Conservation (phyloP, 2,113 vertebrate species). For the Formicarius rufipectus region DNA sequence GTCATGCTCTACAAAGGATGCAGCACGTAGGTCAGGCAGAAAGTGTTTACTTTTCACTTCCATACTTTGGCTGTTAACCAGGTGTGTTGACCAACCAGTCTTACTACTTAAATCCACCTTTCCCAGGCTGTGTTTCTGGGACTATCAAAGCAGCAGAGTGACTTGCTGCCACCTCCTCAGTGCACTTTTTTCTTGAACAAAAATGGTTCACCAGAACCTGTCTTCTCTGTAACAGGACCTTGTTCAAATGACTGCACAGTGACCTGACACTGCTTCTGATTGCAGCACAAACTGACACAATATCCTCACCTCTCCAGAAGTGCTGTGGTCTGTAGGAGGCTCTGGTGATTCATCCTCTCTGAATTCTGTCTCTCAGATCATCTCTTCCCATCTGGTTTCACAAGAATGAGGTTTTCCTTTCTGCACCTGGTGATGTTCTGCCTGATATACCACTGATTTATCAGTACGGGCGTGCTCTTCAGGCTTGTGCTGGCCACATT, state of each 20-base stretch:
- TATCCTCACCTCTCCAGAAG: not conserved
- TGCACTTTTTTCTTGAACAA: not conserved
- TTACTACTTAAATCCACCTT: not conserved
- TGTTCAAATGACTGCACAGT: not conserved
- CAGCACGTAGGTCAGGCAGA: not conserved
- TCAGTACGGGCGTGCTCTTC: accelerated
- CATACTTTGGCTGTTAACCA: not conserved
- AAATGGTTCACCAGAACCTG: not conserved
- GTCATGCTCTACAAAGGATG: not conserved
- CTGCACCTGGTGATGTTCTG: not conserved
- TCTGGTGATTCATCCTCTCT: not conserved
- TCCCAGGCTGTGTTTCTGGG: not conserved
- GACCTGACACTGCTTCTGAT: not conserved
- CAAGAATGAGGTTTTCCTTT: not conserved
- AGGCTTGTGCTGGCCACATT: not conserved
- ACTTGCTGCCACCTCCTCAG: not conserved
- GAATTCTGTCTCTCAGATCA: not conserved
- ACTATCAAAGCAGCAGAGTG: not conserved
- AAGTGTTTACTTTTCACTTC: not conserved
- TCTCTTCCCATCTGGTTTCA: not conserved
- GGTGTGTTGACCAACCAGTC: not conserved
- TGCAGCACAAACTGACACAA: not conserved
- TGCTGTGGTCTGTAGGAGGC: not conserved
- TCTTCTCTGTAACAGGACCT: not conserved
- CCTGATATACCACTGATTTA: not conserved